Evolutionary conservation across 1,140 invertebrate species (phyloP).

Genomic region (Cepaea nemoralis): DNA sequence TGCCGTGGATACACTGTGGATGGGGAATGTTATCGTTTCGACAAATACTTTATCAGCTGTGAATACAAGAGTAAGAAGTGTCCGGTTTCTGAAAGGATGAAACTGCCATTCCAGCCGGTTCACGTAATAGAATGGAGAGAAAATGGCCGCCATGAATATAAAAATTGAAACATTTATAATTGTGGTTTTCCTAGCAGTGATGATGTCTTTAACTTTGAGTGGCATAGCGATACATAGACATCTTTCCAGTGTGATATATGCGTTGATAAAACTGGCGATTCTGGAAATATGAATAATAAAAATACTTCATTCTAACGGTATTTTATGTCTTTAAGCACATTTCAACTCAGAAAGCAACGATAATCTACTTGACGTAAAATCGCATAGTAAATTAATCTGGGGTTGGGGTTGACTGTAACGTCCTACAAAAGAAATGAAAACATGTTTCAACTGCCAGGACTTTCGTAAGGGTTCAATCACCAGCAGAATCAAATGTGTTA

Average conservation of each 20-base stretch:
- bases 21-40: not conserved
- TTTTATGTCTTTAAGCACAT: too few relatives aligned
- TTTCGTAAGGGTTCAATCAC: too few relatives aligned
- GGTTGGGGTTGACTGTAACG: too few relatives aligned
- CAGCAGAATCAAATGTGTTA: too few relatives aligned
- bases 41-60: not conserved
- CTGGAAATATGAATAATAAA: not conserved
- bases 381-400: too few relatives aligned
- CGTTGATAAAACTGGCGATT: not conserved
- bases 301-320: too few relatives aligned
- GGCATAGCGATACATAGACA: not conserved
- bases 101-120: not conserved
- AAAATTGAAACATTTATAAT: not conserved
- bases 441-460: too few relatives aligned
- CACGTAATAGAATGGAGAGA: not conserved
- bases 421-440: too few relatives aligned
- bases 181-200: not conserved
- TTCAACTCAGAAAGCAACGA: too few relatives aligned
- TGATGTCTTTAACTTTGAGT: slow-evolving; percentile 5
- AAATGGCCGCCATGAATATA: not conserved
- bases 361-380: too few relatives aligned
- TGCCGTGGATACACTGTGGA: not conserved
- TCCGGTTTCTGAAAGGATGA: not conserved
- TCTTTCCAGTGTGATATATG: not conserved
- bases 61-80: not conserved